Base-by-base conservation (phyloP, 2,113 vertebrate genomes). In the Tupaia tana region DNA sequence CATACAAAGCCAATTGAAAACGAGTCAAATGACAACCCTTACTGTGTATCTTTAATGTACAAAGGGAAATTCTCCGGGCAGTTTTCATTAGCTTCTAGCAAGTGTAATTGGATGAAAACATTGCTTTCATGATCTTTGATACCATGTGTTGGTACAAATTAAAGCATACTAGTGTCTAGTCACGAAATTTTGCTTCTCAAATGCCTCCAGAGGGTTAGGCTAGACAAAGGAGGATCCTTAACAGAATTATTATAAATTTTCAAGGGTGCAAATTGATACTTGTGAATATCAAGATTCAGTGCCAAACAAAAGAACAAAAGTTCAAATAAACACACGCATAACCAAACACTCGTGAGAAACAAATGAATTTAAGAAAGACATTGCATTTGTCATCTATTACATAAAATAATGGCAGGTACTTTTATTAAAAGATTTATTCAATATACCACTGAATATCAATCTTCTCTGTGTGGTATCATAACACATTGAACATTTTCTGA, bases 51-150 rank as follows among this genome's bases (percentile, higher is more conserved):
- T 95, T 73, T 95, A 95, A 97, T 96, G 96, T 98, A 97, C 58
- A 89, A 96, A 88, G 64, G 34, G 70, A 97, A 98, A 98, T 98
- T 97, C 94, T 97, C 66, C 71, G 64, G 18, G 22, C 52, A 98
- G 90, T 97, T 98, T 97, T 88, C 58, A 96, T 97, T 97, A 96
- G 96, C 58, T 25, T 97, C 80, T 92, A 95, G 66, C 6, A 96
- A 97, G 95, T 97, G 96, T 97, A 97, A 96, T 96, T 95, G 97
- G 97, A 98, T 97, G 54, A 97, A 98, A 98, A 56, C 58, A 95
- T 94, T 97, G 95, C 89, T 91, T 97, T 97, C 95, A 80, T 95
- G 97, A 97, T 95, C 85, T 98, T 97, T 98, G 95, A 96, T 96
- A 97, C 93, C 84, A 85, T 95, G 77, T 94, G 86, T 95, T 97